Evolutionary conservation across 2,113 vertebrate genomes (phyloP).

Genomic region (Chiloscyllium plagiosum): DNA sequence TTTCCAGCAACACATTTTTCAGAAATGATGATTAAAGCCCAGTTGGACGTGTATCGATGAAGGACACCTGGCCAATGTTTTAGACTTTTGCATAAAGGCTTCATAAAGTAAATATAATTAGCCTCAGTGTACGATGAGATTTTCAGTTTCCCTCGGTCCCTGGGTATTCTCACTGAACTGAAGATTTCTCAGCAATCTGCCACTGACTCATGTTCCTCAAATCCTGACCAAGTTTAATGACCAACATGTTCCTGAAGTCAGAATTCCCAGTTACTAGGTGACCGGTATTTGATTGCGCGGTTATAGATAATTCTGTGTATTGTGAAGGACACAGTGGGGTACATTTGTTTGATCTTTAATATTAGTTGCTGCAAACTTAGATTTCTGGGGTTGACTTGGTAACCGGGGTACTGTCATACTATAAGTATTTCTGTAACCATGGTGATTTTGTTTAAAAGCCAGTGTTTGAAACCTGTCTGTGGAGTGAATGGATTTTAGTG

Average conservation of each 20-base stretch:
- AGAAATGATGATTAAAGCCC: neutral
- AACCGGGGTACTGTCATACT: too few species aligned
- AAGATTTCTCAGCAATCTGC: neutral
- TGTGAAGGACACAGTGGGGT: too few species aligned
- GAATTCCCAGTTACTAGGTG: neutral
- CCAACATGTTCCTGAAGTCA: neutral
- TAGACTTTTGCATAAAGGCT: neutral
- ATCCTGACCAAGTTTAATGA: neutral
- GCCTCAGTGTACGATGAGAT: neutral
- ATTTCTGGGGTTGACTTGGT: too few species aligned
- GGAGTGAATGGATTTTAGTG: too few species aligned
- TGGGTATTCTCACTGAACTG: neutral
- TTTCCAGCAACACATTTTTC: too few species aligned
- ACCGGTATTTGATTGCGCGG: neutral
- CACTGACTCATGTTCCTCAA: neutral
- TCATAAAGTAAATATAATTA: neutral
- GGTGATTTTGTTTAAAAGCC: too few species aligned
- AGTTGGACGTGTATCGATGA: neutral
- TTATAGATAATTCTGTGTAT: neutral
- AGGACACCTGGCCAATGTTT: neutral
- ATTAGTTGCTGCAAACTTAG: too few species aligned
- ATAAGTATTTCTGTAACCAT: too few species aligned
- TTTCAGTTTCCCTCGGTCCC: neutral
- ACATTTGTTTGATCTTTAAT: too few species aligned
- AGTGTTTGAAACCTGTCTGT: too few species aligned